phyloP scores from a whole-genome alignment of 2,113 vertebrate genomes.

The Motacilla alba region DNA sequence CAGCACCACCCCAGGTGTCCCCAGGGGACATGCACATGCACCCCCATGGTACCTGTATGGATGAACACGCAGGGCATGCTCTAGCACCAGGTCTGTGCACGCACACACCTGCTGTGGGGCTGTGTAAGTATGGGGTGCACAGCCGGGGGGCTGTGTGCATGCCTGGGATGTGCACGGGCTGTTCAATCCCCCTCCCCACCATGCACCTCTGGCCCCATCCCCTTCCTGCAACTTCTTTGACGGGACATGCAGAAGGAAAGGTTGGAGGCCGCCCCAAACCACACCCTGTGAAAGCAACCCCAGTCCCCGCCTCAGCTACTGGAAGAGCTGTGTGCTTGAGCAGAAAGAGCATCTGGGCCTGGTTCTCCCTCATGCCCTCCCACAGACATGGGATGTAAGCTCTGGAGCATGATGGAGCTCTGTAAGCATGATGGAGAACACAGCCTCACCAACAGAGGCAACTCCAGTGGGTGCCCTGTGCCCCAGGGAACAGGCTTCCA shows the following conservation, averaged over 20 bases:
- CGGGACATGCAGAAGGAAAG: not conserved
- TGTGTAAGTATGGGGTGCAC: not conserved
- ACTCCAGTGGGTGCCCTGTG: not conserved
- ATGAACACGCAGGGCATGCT: not conserved
- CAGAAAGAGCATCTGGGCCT: not conserved
- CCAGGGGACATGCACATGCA: fast-evolving
- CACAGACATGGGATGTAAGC: fast-evolving
- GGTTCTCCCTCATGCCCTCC: not conserved
- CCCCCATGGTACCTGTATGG: fast-evolving
- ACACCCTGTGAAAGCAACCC: not conserved
- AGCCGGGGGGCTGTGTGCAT: fast-evolving
- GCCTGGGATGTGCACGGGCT: not conserved
- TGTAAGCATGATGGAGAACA: fast-evolving
- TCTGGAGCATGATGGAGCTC: not conserved
- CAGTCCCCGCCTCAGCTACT: fast-evolving
- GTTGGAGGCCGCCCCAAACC: fast-evolving
- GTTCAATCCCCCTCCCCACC: not conserved
- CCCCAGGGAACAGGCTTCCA: not conserved
- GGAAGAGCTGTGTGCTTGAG: not conserved
- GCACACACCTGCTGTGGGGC: not conserved
- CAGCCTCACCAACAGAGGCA: fast-evolving
- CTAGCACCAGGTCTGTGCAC: not conserved
- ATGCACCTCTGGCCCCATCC: not conserved
- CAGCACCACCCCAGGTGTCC: not conserved
- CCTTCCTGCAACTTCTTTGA: not conserved